Base-by-base conservation (phyloP, 2,797 vertebrate genomes). In the Lacerta viridis region DNA sequence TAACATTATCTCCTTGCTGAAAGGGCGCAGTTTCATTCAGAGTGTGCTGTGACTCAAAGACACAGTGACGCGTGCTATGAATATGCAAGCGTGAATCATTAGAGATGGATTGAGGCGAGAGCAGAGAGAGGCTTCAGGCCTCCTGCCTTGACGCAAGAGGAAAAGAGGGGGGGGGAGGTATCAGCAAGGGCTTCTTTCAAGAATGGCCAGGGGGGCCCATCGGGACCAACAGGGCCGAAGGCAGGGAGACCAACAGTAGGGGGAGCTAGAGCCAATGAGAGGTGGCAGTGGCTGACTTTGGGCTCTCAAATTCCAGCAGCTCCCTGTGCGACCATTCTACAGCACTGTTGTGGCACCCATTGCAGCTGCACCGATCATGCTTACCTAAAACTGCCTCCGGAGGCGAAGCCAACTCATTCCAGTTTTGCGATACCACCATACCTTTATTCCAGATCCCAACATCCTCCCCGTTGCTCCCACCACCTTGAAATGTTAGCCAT, bases 21-120 rank as follows among this genome's bases (percentile, higher is more conserved):
- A 90, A 87, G 77, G 78, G 83, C 41, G 76, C 43, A 33, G 75
- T 76, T 87, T 80, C 89, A 90, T 84, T 90, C 69, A 80, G 82
- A 90, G 59, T 20, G 41, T 18, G 33, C 46, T 55, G n/a, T 90
- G 86, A 90, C 76, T 90, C 69, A 87, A 90, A 84, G 69, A 64
- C 59, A 59, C 27, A 7, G 68, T 80, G 76, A 87, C 29, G 77
- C 55, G 71, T 69, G 69, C 79, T 69, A 90, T 90, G 86, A 87
- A 87, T 90, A 81, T 76, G 69, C 33, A 87, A 55, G 55, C 1
- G 1, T 84, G 87, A 87, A 86, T 90, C 89, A 84, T 87, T 43
- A 59, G 77, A 75, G 82, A 75, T 3, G 55, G 36, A 76, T 72
- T 18, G 59, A 43, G 79, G 77, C 33, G 13, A 64, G 77, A 80